Conservation (phyloP, 23 tunicate species). For the Ciona savignyi region DNA sequence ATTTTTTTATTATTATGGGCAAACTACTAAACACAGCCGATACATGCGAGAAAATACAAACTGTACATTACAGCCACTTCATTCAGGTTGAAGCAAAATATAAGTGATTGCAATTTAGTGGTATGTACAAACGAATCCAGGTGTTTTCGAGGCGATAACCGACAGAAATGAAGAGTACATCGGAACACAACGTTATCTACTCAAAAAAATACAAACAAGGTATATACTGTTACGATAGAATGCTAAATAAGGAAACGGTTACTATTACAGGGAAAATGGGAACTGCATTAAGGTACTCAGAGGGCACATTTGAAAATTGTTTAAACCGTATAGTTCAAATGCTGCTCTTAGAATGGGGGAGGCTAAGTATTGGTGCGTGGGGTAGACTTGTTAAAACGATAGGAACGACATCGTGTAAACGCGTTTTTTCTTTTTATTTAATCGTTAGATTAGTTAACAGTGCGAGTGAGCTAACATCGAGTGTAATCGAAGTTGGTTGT, state of each 20-base stretch:
- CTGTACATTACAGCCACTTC: neutral
- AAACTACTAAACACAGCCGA: conserved; percentile 19
- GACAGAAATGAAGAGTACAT: neutral
- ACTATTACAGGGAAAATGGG: neutral
- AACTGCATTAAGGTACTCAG: neutral
- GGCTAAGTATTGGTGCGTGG: neutral
- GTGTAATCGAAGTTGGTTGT: no score
- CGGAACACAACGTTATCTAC: neutral
- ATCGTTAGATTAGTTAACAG: neutral
- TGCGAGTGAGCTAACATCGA: no score
- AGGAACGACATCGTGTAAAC: neutral
- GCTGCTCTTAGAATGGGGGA: neutral
- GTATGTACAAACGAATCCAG: neutral
- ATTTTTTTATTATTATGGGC: conserved; percentile 20
- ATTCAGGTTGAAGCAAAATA: neutral
- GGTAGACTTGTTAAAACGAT: no score
- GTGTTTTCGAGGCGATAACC: neutral
- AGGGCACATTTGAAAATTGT: neutral
- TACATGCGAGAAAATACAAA: conserved; percentile 16
- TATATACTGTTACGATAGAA: neutral
- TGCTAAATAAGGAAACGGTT: neutral
- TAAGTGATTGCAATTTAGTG: neutral
- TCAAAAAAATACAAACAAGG: neutral
- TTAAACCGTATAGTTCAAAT: neutral
- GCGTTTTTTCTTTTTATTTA: neutral